phyloP scores from a whole-genome alignment of 92 coral and sea anemone genomes.

The Paragorgia papillata region DNA sequence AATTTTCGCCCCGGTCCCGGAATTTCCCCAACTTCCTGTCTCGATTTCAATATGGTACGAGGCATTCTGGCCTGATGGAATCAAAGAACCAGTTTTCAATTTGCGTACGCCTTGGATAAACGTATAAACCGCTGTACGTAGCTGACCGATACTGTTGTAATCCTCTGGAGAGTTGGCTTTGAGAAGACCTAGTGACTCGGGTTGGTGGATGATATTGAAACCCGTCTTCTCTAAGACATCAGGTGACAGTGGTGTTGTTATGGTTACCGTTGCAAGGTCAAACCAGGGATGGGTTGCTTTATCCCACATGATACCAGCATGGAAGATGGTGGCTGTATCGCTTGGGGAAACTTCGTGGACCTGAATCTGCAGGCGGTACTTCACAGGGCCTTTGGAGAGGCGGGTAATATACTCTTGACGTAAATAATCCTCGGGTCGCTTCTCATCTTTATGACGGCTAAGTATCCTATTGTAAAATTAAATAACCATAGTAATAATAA shows the following conservation, averaged over 20 bases:
- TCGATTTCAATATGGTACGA: constrained; percentile 55
- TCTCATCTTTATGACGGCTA: constrained; percentile 39
- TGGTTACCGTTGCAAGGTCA: constrained; percentile 72
- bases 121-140: constrained; percentile 66
- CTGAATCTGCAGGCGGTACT: constrained; percentile 44
- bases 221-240: constrained; percentile 65
- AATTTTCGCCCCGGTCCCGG: constrained; percentile 73
- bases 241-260: constrained; percentile 68
- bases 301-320: constrained; percentile 51
- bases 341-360: constrained; percentile 22
- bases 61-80: background rate
- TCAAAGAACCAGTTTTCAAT: constrained; percentile 3
- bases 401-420: constrained; percentile 27
- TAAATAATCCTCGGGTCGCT: constrained; percentile 39
- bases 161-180: constrained; percentile 74
- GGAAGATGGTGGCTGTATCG: constrained; percentile 40
- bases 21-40: constrained; percentile 64
- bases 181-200: constrained; percentile 51
- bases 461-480: background rate
- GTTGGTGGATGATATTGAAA: constrained; percentile 57
- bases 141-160: constrained; percentile 60
- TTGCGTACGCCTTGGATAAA: constrained; percentile 57
- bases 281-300: constrained; percentile 40
- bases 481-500: background rate
- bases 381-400: constrained; percentile 32